Base-by-base conservation (phyloP, 2,113 vertebrate genomes). In the Microtus oregoni region DNA sequence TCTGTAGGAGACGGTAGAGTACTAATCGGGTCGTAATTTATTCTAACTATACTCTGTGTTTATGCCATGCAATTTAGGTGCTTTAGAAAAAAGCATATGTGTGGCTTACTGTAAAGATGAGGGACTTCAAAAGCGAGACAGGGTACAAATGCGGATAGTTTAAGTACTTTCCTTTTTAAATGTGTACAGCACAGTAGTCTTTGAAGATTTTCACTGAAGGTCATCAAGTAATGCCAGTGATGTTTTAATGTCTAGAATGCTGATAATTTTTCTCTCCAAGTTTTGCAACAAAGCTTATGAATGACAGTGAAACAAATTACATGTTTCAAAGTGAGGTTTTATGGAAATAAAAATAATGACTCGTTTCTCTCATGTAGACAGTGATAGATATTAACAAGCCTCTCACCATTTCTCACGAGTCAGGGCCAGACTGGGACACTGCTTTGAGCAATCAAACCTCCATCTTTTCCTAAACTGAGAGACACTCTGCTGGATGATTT, bases 321-420 rank as follows among this genome's bases (percentile, higher is more conserved):
- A 19, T 52, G 89, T 72, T 89, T 75, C 50, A 95, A 75, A 90
- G 44, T 61, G 81, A 94, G 35, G 15, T 78, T 63, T 94, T 81
- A 79, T 86, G 58, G 95, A 96, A 91, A 96, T 86, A 92, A 93
- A 88, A 95, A 81, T 58, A 72, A 38, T 96, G 94, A 86, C 76
- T 96, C 38, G 81, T 82, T 96, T 90, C 77, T 95, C 47, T 88
- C 28, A 95, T 86, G 2, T 93, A 13, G 87, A 61, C 89, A 96
- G 79, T 87, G 44, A 93, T 68, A 75, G 61, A 90, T 82, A 38
- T 94, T 81, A 86, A 90, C n/a, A 96, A 87, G 38, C 30, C 28
- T 47, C 76, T 92, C 20, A 87, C 3, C 30, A 35, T 92, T 96
- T 92, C 77, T 95, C 20, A 41, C 50, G 35, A 32, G 70, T 76